phyloP scores from a whole-genome alignment of 2,888 invertebrate genomes.

The Cryptops parisi region DNA sequence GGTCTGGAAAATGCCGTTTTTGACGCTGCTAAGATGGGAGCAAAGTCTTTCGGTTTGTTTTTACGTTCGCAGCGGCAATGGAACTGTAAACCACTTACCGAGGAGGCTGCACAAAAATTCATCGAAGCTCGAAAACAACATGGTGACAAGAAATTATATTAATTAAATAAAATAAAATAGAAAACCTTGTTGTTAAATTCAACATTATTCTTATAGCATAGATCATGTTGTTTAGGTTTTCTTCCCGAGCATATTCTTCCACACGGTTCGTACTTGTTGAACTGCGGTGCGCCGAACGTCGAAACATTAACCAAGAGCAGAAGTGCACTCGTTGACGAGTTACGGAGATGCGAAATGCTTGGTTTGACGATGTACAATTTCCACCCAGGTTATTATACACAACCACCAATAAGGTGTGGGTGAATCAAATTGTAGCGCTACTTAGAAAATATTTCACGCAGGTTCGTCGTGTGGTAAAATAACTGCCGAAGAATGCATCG shows the following conservation, averaged over 20 bases:
- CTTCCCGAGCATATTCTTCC: constrained; percentile 26
- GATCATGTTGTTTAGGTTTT: constrained; percentile 26
- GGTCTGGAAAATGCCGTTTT: constrained; percentile 28
- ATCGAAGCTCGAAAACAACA: constrained; percentile 18
- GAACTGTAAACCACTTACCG: constrained; percentile 28
- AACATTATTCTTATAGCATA: too few relatives aligned
- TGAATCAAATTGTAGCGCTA: too few relatives aligned
- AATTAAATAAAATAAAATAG: neutral
- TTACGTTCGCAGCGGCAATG: constrained; percentile 30
- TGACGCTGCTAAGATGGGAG: constrained; percentile 28
- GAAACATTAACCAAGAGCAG: constrained; percentile 32
- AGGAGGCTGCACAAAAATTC: constrained; percentile 27
- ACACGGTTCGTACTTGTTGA: constrained; percentile 36
- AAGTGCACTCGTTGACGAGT: constrained; percentile 33
- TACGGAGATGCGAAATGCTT: constrained; percentile 34
- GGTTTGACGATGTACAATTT: constrained; percentile 36
- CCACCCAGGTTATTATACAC: constrained; percentile 34
- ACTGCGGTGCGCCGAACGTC: constrained; percentile 33
- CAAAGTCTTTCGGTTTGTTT: constrained; percentile 30
- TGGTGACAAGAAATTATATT: neutral
- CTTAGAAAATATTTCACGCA: too few relatives aligned
- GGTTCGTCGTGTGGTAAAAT: constrained; percentile 29
- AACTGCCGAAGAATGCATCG: constrained; percentile 26
- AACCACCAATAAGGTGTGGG: too few relatives aligned
- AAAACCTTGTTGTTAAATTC: too few relatives aligned